Percentiles rank a stretch among this genome's conserved stretches.
Evolutionary conservation across 2,888 invertebrate genomes (phyloP).

Genomic region (Cistogaster globosa): DNA sequence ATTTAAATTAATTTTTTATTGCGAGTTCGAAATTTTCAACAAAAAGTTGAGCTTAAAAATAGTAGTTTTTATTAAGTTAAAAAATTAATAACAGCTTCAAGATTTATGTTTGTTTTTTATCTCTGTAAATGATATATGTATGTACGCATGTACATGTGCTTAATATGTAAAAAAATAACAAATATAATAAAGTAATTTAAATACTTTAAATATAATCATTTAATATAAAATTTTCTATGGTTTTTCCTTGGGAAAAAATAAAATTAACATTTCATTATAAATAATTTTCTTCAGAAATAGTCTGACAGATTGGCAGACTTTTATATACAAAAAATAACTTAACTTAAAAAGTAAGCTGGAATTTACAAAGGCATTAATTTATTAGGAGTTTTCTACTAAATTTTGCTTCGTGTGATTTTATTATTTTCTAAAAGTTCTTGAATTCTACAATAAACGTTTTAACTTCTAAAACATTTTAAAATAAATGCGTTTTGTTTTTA

Average conservation of each 20-base stretch:
- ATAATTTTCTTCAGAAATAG: too few species aligned
- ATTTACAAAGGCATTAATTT: slow-evolving; percentile 17
- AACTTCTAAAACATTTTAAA: slow-evolving; percentile 59
- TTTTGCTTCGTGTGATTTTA: slow-evolving; percentile 6
- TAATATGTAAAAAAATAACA: slow-evolving; percentile 15
- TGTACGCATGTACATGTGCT: too few species aligned
- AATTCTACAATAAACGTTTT: slow-evolving; percentile 43
- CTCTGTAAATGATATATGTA: too few species aligned
- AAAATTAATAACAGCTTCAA: slow-evolving; percentile 8
- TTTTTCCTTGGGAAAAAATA: slow-evolving; percentile 46
- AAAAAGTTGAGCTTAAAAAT: slow-evolving; percentile 39
- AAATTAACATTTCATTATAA: slow-evolving; percentile 12
- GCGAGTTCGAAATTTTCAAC: slow-evolving; percentile 31
- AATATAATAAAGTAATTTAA: slow-evolving; percentile 11
- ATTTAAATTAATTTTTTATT: slow-evolving; percentile 7
- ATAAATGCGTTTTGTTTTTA: slow-evolving; percentile 65
- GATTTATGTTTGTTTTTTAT: background rate
- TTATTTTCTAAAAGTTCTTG: slow-evolving; percentile 35
- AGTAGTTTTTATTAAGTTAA: slow-evolving; percentile 4
- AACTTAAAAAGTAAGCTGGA: slow-evolving; percentile 25
- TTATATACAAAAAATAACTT: slow-evolving; percentile 6
- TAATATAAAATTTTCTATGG: background rate
- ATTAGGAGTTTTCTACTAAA: slow-evolving; percentile 4
- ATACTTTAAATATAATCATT: slow-evolving; percentile 28
- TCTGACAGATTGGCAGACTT: background rate